These are phyloP conservation scores for Rhogogaster chlorosoma DNA, from an alignment of 2,888 invertebrate genomes.

Conservation along the genomic window DNA sequence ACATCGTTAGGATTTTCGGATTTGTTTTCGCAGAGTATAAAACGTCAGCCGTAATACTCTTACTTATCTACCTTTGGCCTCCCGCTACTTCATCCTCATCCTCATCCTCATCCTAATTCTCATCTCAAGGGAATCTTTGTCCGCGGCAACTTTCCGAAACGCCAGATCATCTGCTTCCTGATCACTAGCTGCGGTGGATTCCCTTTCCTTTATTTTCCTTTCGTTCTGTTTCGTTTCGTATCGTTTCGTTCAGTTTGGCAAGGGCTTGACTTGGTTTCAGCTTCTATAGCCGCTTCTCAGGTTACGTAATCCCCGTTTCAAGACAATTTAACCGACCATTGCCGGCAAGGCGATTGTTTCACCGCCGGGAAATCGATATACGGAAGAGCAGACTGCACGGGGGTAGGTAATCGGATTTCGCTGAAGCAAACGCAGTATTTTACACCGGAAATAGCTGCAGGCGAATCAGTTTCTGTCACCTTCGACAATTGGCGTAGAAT, in stretches of 20 bases:
- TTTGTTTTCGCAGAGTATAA: conserved; percentile 61
- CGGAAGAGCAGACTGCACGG: conserved; percentile 30
- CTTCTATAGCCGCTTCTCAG: conserved; percentile 8
- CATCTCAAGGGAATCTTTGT: conserved; percentile 30
- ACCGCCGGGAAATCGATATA: conserved; percentile 47
- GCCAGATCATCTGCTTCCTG: conserved; percentile 22
- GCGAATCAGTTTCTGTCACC: conserved; percentile 4
- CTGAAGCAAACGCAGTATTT: conserved; percentile 18
- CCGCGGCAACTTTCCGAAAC: not conserved
- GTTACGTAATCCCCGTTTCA: conserved; percentile 45
- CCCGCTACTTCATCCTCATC: conserved; percentile 40
- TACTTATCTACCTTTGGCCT: conserved; percentile 56
- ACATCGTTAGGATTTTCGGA: conserved; percentile 55
- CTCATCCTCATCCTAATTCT: conserved; percentile 34
- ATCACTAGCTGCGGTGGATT: conserved; percentile 24
- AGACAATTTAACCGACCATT: conserved; percentile 47
- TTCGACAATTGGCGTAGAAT: not conserved
- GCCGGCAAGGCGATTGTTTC: conserved; percentile 46
- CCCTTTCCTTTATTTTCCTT: conserved; percentile 50
- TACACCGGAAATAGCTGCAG: conserved; percentile 35
- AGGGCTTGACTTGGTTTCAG: not conserved
- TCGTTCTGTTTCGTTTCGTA: conserved; percentile 52
- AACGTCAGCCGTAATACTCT: conserved; percentile 54
- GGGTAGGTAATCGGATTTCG: conserved; percentile 37
- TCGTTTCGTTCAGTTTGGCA: conserved; percentile 42